Evolutionary conservation across 2,113 vertebrate species (phyloP).

Genomic region (Psilopogon haemacephalus): DNA sequence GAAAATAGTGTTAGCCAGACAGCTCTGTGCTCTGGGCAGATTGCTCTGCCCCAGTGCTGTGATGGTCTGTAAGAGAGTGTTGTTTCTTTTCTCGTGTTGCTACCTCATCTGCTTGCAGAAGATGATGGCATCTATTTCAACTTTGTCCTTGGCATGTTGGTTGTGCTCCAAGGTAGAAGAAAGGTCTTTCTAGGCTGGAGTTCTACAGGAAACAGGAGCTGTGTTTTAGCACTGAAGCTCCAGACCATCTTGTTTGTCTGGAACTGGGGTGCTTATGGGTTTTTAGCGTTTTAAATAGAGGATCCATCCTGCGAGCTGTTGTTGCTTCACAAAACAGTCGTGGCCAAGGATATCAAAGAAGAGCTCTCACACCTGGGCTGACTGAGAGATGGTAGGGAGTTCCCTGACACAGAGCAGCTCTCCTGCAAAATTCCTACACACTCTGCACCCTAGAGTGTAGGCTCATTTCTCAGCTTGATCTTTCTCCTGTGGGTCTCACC

Average conservation of each 20-base stretch:
- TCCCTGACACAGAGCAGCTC: not conserved
- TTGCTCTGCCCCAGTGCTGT: not conserved
- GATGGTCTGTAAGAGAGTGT: too few relatives aligned
- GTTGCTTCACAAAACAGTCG: not conserved
- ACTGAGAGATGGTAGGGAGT: not conserved
- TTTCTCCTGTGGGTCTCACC: not conserved
- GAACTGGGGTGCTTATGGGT: accelerated
- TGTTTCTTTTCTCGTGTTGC: not conserved
- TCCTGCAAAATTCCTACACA: not conserved
- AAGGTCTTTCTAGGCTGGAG: not conserved
- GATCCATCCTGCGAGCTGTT: not conserved
- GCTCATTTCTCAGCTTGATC: not conserved
- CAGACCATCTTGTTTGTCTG: not conserved
- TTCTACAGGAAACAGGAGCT: not conserved
- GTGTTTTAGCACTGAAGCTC: not conserved
- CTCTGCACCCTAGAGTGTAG: not conserved
- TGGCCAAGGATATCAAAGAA: not conserved
- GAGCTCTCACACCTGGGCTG: not conserved
- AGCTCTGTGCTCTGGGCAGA: not conserved
- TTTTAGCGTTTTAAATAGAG: not conserved
- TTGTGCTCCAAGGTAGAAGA: not conserved
- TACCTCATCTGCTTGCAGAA: not conserved
- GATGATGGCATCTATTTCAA: not conserved
- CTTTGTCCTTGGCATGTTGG: not conserved
- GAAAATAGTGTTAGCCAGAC: not conserved